Evolutionary conservation across 1,140 invertebrate genomes (phyloP), one percentile per base, ranked within the genome.

Genomic region (Eueides isabella): DNA sequence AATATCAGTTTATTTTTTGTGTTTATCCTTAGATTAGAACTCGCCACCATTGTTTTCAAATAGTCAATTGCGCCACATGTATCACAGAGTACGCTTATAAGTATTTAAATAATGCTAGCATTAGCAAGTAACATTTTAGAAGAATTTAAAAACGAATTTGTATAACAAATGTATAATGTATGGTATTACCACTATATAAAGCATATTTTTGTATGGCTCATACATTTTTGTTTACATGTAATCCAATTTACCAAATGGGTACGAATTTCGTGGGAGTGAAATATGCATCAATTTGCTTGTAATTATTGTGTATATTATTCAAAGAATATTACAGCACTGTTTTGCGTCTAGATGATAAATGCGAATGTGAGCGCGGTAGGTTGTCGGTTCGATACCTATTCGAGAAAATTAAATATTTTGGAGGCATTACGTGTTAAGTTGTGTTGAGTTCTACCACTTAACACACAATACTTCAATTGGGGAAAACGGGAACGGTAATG

Each of bases 161-260:
- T 55, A 55, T 23, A 1, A 23, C 0, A 12, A 5, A 55, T 55
- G 11, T 26, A 55, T 26, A 55, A 23, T 55, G 12, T 12, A 55
- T 19, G 44, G 41, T 68, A 68, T 7, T 4, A n/a, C 16, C 0
- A 19, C n/a, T 6, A 55, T 0, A 31, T 61, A 31, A 55, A 55
- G 44, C 31, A 19, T n/a, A 55, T 26, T 55, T 55, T 55, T 0
- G 29, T 19, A 55, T 55, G 29, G 9, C 28, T 1, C 23, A 68
- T 68, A 48, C 28, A 68, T 68, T 68, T 68, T 55, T 55, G 66
- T 68, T 55, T 68, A 48, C 48, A 68, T 55, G 29, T 68, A 68
- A 68, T 68, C 41, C 66, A 68, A 68, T 68, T 68, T 68, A 48
- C 28, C 5, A 31, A 63, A 63, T 28, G 61, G 30, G 30, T 29